Evolutionary conservation across 2,113 vertebrate genomes (phyloP).

Genomic region (Laticauda laticaudata): DNA sequence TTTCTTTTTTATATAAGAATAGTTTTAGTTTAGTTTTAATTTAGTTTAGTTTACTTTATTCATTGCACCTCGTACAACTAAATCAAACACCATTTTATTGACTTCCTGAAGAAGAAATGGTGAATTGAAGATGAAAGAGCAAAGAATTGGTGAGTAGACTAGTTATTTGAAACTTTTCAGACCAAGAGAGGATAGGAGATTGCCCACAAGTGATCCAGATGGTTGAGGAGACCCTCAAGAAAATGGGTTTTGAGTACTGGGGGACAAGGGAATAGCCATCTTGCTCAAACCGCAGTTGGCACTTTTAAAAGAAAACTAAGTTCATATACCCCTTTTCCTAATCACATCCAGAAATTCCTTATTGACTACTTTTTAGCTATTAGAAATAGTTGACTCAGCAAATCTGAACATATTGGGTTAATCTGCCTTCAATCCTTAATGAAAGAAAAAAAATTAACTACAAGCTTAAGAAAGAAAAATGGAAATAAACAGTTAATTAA

Average conservation of each 20-base stretch:
- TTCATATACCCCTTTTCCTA: not conserved
- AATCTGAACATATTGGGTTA: not conserved
- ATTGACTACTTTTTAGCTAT: not conserved
- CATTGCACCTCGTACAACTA: too few species aligned
- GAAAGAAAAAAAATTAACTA: not conserved
- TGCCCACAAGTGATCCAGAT: not conserved
- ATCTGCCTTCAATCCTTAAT: not conserved
- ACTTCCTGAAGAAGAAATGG: too few species aligned
- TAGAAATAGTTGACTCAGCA: not conserved
- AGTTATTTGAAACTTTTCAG: not conserved
- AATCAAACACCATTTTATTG: too few species aligned
- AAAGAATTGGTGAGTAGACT: not conserved
- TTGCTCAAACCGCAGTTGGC: not conserved
- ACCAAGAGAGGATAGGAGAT: not conserved
- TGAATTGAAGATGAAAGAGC: not conserved
- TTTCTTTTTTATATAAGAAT: too few species aligned
- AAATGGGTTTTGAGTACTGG: not conserved
- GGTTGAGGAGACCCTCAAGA: not conserved
- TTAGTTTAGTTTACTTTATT: too few species aligned
- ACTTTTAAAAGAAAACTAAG: not conserved
- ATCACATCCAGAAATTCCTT: not conserved
- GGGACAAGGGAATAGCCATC: not conserved
- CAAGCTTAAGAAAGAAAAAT: not conserved
- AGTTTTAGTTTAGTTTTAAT: too few species aligned
- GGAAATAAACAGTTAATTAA: not conserved